Conservation (phyloP, 2,797 vertebrate genomes). For the Emydoidea blandingii region DNA sequence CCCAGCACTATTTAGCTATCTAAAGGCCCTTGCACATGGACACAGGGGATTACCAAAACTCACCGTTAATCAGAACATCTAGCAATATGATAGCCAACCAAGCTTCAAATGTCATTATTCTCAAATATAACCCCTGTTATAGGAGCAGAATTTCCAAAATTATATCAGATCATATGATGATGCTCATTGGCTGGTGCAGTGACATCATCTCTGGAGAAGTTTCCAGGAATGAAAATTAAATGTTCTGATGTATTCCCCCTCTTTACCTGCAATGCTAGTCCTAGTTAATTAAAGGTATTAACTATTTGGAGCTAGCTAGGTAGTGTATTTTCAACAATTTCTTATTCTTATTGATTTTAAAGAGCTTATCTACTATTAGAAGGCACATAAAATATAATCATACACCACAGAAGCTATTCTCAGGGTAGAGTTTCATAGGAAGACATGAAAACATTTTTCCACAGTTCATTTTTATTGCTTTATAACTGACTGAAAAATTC, state of each 20-base stretch:
- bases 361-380: not conserved
- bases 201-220: not conserved
- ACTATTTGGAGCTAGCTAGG: not conserved
- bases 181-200: not conserved
- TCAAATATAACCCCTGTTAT: not conserved
- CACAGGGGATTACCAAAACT: not conserved
- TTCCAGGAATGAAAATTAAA: not conserved
- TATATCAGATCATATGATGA: not conserved
- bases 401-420: not conserved
- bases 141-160: not conserved
- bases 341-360: not conserved
- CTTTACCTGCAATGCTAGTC: not conserved
- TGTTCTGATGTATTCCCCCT: not conserved
- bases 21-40: not conserved
- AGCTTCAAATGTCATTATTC: fast-evolving
- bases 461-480: not conserved
- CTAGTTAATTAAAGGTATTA: not conserved
- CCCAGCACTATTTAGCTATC: conserved; percentile 41
- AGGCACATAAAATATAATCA: not conserved
- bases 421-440: not conserved
- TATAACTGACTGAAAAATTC: not conserved
- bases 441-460: not conserved
- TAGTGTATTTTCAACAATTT: not conserved
- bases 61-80: not conserved
- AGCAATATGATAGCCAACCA: not conserved